Evolutionary conservation across 1,140 invertebrate genomes (phyloP).

Genomic region (Cherax quadricarinatus): DNA sequence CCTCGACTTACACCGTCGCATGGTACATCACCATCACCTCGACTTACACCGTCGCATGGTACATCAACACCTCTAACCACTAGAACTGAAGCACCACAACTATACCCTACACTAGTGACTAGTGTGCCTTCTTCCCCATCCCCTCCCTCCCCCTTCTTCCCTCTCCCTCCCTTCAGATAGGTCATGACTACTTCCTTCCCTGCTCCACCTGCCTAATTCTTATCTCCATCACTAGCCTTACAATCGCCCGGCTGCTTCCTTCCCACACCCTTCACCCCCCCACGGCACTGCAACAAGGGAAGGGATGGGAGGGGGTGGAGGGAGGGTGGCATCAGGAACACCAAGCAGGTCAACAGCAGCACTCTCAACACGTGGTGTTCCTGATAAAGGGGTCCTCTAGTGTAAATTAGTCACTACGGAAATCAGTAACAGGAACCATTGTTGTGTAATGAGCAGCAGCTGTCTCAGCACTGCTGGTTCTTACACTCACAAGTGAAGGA

Average conservation of each 20-base stretch:
- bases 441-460: background rate
- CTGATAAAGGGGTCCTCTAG: no score
- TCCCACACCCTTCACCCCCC: background rate
- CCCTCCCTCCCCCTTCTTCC: background rate
- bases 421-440: background rate
- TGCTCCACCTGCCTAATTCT: background rate
- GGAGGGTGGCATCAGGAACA: no score
- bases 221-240: background rate
- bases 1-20: no score
- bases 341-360: no score
- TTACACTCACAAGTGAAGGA: no score
- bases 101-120: background rate
- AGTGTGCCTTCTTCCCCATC: background rate
- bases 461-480: background rate
- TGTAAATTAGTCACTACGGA: background rate
- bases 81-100: no score
- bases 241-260: background rate
- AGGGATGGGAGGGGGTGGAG: no score
- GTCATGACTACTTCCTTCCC: background rate
- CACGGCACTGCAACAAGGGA: background rate
- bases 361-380: no score
- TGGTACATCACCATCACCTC: no score
- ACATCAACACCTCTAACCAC: no score
- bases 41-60: no score
- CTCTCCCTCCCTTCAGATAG: background rate